Conservation (phyloP, 1,140 invertebrate species). For the Drosophila oshimai region DNA sequence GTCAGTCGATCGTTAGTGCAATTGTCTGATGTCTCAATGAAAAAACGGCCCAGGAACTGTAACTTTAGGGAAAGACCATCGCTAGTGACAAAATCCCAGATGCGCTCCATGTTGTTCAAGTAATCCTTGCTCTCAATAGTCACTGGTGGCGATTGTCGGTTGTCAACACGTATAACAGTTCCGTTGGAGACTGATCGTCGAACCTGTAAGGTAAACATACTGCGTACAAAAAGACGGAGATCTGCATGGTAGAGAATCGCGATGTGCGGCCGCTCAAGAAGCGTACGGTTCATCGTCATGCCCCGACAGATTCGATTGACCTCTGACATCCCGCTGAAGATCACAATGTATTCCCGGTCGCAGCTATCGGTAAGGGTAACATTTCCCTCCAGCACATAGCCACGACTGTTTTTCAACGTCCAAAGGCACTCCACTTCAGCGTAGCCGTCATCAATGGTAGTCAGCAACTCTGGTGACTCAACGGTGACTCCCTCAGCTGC, state of each 20-base stretch:
- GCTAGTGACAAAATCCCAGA: constrained; percentile 87
- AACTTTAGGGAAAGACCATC: constrained; percentile 87
- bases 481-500: constrained; percentile 26
- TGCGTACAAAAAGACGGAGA: background rate
- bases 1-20: constrained; percentile 92
- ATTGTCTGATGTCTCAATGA: constrained; percentile 87
- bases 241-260: constrained; percentile 51
- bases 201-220: constrained; percentile 17
- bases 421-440: constrained; percentile 56
- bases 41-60: constrained; percentile 85
- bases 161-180: constrained; percentile 7
- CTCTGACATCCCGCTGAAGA: background rate
- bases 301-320: constrained; percentile 41
- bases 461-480: constrained; percentile 4
- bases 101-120: constrained; percentile 88
- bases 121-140: constrained; percentile 35
- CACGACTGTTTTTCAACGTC: background rate
- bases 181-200: background rate
- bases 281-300: constrained; percentile 11
- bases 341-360: constrained; percentile 50
- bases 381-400: constrained; percentile 44
- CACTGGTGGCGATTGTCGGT: background rate
- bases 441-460: background rate
- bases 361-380: constrained; percentile 56
- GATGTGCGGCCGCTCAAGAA: background rate